Evolutionary conservation across 2,797 vertebrate genomes (phyloP).

Genomic region (Mareca penelope): DNA sequence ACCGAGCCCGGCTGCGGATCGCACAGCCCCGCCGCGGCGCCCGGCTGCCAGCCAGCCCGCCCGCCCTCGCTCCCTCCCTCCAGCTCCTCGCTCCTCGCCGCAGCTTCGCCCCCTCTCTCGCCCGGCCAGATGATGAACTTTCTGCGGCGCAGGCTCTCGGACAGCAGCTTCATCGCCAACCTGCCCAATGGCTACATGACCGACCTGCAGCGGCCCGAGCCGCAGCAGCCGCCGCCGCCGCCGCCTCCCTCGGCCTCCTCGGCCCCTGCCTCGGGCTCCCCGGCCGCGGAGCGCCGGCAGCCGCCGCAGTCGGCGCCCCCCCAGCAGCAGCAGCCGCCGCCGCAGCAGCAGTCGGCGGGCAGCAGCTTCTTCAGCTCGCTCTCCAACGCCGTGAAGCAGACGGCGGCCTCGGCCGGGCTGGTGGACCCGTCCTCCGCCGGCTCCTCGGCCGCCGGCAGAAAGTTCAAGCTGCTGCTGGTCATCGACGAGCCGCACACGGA

Average conservation of each 20-base stretch:
- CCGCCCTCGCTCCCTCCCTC: too few species aligned
- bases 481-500: constrained; percentile 93
- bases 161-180: constrained; percentile 99
- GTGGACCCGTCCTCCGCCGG: constrained; percentile 85
- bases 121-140: constrained; percentile 91
- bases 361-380: constrained; percentile 96
- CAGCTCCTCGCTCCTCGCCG: not conserved
- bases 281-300: constrained; percentile 76
- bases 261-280: constrained; percentile 45
- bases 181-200: constrained; percentile 98
- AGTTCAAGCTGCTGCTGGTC: constrained; percentile 93
- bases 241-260: constrained; percentile 73
- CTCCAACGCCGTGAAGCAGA: constrained; percentile 96
- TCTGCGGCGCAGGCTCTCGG: constrained; percentile 94
- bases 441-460: constrained; percentile 82
- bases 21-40: not conserved
- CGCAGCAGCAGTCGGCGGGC: constrained; percentile 83
- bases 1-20: not conserved
- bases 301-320: constrained; percentile 79
- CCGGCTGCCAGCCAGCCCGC: too few species aligned
- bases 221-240: constrained; percentile 86
- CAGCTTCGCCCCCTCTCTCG: not conserved
- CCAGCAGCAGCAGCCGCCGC: constrained; percentile 33
- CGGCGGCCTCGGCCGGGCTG: constrained; percentile 91
- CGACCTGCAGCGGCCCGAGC: constrained; percentile 95